Evolutionary conservation across 2,113 vertebrate genomes (phyloP), one percentile per base, ranked within the genome.

Genomic region (Zosterops pallidus): DNA sequence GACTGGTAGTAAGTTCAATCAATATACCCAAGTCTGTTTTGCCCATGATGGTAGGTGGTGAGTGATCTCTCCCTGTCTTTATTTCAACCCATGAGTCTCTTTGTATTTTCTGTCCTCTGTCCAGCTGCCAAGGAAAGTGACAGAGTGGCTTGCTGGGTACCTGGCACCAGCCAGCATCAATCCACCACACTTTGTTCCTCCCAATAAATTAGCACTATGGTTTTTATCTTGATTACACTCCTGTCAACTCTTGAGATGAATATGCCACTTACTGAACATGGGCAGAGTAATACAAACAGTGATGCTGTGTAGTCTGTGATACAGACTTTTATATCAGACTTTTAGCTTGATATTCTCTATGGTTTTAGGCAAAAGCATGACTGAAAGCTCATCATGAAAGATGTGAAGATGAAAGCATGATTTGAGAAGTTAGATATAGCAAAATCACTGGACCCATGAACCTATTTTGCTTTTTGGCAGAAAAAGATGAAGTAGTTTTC

Each of bases 281-380:
- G 25, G 14, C 23, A 0, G 0, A 7, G 4, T 59, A 80, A n/a
- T 18, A 42, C 0, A 2, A 72, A 35, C 12, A 41, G 18, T n/a
- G 19, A 83, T 37, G 14, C 25, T 47, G 4, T 22, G n/a, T 44
- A 74, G 39, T 25, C 24, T 59, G 5, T 25, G 28, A 11, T 68
- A 14, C 28, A 82, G 46, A 41, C n/a, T 53, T 75, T 68, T 7
- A 33, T 21, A 46, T 39, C 39, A 39, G 37, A 75, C 31, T 59
- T 57, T 52, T 47, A 64, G 25, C 29, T 28, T 21, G 11, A 53
- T 62, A 20, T 46, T 68, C 35, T 69, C 49, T 33, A 33, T 24
- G 25, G 9, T 39, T 23, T 67, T 77, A 23, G 26, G 56, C 59
- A 83, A 77, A 80, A 77, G 9, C 33, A 59, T 8, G 41, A 57